These are phyloP conservation scores for Carlito syrichta DNA, from an alignment of 2,113 vertebrate genomes.

Conservation along the genomic window DNA sequence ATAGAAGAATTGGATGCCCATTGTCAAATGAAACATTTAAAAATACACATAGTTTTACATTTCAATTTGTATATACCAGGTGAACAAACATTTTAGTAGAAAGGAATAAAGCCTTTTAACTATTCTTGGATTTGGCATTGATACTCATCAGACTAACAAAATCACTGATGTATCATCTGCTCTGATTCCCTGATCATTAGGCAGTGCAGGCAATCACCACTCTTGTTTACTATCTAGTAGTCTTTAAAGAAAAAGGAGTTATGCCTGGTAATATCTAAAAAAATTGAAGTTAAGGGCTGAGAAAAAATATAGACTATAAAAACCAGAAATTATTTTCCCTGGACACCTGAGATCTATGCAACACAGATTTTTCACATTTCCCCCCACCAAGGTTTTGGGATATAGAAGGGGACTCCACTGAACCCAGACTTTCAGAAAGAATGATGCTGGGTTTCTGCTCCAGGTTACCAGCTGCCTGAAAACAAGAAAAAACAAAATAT, in stretches of 20 bases:
- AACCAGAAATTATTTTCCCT: neutral
- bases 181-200: too few relatives aligned
- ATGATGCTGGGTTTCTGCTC: neutral
- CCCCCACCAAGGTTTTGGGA: neutral
- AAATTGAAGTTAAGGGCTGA: neutral
- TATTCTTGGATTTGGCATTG: neutral
- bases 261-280: too few relatives aligned
- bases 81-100: neutral
- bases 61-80: too few relatives aligned
- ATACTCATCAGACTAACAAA: neutral
- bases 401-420: neutral
- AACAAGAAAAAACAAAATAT: neutral
- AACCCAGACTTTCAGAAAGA: neutral
- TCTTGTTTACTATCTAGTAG: neutral
- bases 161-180: neutral
- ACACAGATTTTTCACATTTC: neutral
- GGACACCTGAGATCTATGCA: fast-evolving
- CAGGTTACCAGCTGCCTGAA: neutral
- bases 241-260: neutral
- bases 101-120: neutral
- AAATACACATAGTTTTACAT: neutral
- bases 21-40: neutral
- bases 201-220: neutral
- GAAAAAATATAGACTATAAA: neutral
- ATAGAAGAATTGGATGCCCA: neutral